These are phyloP conservation scores for Lepus townsendii DNA, from an alignment of 2,797 vertebrate species.

Conservation along the genomic window DNA sequence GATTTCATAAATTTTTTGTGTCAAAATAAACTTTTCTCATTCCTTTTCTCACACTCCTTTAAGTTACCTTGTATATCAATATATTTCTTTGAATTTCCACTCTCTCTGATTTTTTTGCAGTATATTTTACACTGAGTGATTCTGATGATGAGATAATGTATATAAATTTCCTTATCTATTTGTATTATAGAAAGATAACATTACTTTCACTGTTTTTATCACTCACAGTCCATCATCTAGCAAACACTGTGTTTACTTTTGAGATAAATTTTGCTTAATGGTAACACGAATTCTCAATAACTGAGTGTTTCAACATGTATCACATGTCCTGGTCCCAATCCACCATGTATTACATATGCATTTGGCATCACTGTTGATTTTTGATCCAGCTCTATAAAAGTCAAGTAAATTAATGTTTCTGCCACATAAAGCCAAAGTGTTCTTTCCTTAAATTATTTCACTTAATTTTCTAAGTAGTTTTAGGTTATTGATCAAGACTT, in stretches of 20 bases:
- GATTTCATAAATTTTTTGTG: no score
- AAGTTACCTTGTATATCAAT: neutral
- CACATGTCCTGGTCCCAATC: slow-evolving; percentile 7
- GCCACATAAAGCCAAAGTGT: slow-evolving; percentile 54
- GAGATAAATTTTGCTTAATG: slow-evolving; percentile 13
- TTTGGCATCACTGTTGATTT: slow-evolving; percentile 66
- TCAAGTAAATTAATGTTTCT: slow-evolving; percentile 72
- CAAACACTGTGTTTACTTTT: neutral
- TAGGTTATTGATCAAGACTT: slow-evolving; percentile 1
- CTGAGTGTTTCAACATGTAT: slow-evolving; percentile 53
- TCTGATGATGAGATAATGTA: neutral
- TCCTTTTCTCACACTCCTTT: no score
- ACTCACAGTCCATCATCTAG: neutral
- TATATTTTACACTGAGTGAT: neutral
- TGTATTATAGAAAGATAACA: neutral
- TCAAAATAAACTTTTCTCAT: no score
- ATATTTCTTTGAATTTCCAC: neutral
- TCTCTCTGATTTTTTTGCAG: neutral
- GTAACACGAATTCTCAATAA: slow-evolving; percentile 41
- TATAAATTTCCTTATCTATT: neutral
- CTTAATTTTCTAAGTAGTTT: neutral
- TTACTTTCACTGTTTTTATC: neutral
- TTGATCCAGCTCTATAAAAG: slow-evolving; percentile 60
- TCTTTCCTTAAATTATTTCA: slow-evolving; percentile 56
- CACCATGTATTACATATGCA: slow-evolving; percentile 42